Evolutionary conservation across 1,140 invertebrate genomes (phyloP).

Genomic region (Archegozetes longisetosus): DNA sequence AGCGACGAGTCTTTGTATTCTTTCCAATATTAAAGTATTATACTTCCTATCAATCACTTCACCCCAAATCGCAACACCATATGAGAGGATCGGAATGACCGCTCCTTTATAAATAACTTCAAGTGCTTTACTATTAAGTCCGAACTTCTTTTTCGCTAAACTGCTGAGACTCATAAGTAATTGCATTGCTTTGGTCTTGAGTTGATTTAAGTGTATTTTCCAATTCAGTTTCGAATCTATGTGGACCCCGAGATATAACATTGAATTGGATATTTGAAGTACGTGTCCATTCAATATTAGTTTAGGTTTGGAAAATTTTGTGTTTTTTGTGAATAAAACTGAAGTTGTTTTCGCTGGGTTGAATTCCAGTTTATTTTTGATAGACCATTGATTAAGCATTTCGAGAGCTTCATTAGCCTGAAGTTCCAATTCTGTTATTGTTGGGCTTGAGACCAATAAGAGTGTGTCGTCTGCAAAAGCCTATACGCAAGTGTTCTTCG

Average conservation of each 20-base stretch:
- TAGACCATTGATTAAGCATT: slow-evolving; percentile 9
- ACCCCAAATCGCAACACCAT: not conserved
- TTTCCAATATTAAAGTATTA: not conserved
- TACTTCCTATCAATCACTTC: not conserved
- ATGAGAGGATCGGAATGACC: not conserved
- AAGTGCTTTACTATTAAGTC: not conserved
- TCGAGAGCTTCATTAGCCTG: slow-evolving; percentile 3
- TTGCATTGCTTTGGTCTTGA: not conserved
- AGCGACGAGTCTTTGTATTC: not conserved
- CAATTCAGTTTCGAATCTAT: slow-evolving; percentile 4
- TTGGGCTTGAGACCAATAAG: not conserved
- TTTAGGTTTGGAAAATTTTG: not conserved
- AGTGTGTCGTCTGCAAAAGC: slow-evolving; percentile 13
- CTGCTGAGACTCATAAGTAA: not conserved
- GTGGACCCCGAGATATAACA: not conserved
- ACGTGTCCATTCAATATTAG: not conserved
- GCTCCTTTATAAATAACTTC: not conserved
- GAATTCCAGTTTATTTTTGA: slow-evolving; percentile 9
- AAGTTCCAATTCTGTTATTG: not conserved
- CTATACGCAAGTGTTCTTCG: not conserved
- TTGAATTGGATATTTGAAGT: not conserved
- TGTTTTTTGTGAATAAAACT: too few relatives aligned
- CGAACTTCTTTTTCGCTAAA: not conserved
- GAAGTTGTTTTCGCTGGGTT: slow-evolving; percentile 7
- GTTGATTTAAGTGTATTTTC: not conserved